phyloP scores from a whole-genome alignment of 2,888 invertebrate species.

The Cryptosula pallasiana region DNA sequence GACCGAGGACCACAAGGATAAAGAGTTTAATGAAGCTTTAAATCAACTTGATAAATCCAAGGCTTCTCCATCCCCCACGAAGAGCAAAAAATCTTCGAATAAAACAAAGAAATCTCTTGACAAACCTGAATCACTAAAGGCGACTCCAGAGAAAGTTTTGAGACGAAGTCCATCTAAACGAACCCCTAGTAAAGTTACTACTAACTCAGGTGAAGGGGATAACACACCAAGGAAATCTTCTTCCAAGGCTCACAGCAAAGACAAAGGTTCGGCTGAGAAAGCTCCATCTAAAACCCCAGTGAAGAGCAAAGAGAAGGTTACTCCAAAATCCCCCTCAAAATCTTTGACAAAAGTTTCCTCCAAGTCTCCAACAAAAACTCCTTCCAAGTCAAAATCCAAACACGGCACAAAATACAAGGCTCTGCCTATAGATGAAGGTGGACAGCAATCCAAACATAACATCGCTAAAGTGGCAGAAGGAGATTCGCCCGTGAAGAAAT shows the following conservation, averaged over 20 bases:
- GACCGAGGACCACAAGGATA: constrained; percentile 62
- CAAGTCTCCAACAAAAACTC: not conserved
- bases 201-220: not conserved
- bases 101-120: not conserved
- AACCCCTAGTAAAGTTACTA: not conserved
- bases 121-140: not conserved
- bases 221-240: not conserved
- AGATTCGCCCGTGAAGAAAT: not conserved
- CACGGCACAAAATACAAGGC: not conserved
- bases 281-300: not conserved
- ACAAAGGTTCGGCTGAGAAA: not conserved
- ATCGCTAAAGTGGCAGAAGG: not conserved
- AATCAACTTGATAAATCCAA: constrained; percentile 61
- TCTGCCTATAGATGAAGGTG: not conserved
- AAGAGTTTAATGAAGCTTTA: constrained; percentile 67
- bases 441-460: not conserved
- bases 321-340: not conserved
- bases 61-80: not conserved
- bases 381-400: not conserved
- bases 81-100: not conserved
- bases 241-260: not conserved
- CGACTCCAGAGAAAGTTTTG: too few relatives aligned
- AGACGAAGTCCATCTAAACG: not conserved
- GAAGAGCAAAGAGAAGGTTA: not conserved
- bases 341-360: not conserved